Evolutionary conservation across 2,888 invertebrate species (phyloP).

Genomic region (Phaedon cochleariae): DNA sequence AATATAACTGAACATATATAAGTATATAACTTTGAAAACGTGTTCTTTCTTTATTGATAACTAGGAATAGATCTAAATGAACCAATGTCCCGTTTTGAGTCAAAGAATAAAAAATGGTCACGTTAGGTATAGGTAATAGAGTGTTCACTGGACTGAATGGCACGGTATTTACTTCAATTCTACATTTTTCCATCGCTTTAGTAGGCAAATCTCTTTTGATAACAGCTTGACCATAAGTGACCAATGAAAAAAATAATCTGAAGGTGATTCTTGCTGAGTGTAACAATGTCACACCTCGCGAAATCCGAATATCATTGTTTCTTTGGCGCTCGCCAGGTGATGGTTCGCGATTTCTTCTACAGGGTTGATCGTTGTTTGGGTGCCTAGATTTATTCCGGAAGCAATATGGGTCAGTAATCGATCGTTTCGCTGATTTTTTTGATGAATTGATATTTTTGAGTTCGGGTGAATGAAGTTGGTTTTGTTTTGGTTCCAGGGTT

Average conservation of each 20-base stretch:
- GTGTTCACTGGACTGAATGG: too few species aligned
- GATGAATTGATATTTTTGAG: neutral
- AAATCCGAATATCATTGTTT: conserved; percentile 23
- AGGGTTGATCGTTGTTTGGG: conserved; percentile 16
- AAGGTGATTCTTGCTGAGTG: conserved; percentile 33
- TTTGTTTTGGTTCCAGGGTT: conserved; percentile 66
- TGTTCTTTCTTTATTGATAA: too few species aligned
- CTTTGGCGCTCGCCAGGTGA: conserved; percentile 24
- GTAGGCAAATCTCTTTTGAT: too few species aligned
- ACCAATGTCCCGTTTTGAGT: too few species aligned
- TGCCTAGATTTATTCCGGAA: conserved; percentile 12
- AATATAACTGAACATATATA: too few species aligned
- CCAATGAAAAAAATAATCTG: conserved; percentile 33
- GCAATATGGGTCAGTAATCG: conserved; percentile 48
- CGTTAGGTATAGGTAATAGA: too few species aligned
- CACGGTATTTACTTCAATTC: too few species aligned
- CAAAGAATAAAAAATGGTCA: too few species aligned
- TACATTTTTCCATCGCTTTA: too few species aligned
- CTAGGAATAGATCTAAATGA: too few species aligned
- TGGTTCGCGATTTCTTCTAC: conserved; percentile 13
- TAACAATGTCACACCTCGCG: conserved; percentile 30
- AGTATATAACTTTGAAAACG: too few species aligned
- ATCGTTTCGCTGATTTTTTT: conserved; percentile 17
- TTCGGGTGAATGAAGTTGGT: conserved; percentile 12
- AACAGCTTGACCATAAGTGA: too few species aligned